Base-by-base conservation (phyloP, 2,888 invertebrate genomes). In the Lycia hirtaria region DNA sequence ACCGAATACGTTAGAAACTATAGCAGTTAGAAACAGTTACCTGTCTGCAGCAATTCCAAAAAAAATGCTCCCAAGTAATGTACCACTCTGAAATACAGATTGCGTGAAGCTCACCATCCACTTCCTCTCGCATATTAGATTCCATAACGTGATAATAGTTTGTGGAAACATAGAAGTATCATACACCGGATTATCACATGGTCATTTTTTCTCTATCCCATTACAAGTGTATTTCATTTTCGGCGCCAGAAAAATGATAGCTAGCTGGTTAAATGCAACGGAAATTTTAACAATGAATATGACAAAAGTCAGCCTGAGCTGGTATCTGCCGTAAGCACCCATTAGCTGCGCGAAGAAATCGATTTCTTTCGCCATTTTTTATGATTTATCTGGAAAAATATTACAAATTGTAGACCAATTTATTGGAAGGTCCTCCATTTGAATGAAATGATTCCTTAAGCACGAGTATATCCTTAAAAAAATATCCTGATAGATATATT, bases 41-140 rank as follows among this genome's bases (percentile, higher is more conserved):
- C 94, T 95, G 85, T 96, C 96, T 1, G 96, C 94, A 45, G 95
- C 88, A 80, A 94, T 94, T 72, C 96, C 96, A 80, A 96, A 96
- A 4, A 94, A 56, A 45, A 96, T 92, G 74, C 95, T 96, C 37
- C 96, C 96, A 19, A 95, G 68, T 69, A 96, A 86, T 43, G 95
- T 94, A 20, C 96, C 96, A 52, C 95, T 80, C 94, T 96, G 96
- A 55, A 96, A 95, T 53, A 96, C 80, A 4, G 95, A 95, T 81
- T 96, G 96, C 0, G 95, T 94, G 9, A 45, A 12, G 32, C 44
- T 45, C 5, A 45, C 15, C 1, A 45, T 30, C 44, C 44, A 94
- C 43, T 90, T 88, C 37, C 85, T 92, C 1, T 93, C 92, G 77
- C 96, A 96, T 15, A 96, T 95, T 59, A 97, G 88, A 77, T 95